These are phyloP conservation scores for Prietella phreatophila DNA, from an alignment of 2,113 vertebrate genomes.

Conservation along the genomic window DNA sequence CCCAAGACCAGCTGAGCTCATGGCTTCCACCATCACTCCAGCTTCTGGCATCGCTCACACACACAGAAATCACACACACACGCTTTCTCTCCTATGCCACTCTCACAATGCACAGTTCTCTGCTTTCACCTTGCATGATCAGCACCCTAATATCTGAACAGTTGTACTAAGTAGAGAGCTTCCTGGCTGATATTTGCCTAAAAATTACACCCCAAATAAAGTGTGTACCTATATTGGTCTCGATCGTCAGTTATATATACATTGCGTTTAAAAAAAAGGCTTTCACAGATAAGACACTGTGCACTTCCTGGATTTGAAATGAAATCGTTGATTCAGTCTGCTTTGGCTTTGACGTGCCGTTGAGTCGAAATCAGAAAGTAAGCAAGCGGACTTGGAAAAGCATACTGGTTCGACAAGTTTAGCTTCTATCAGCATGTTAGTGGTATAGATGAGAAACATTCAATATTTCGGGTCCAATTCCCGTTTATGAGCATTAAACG, in stretches of 20 bases:
- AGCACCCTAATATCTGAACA: conserved; percentile 38
- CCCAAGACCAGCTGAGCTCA: conserved; percentile 18
- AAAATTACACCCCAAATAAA: neutral
- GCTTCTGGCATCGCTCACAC: conserved; percentile 52
- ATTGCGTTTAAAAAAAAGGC: neutral
- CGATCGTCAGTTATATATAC: neutral
- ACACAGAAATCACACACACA: conserved; percentile 27
- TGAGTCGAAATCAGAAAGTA: neutral
- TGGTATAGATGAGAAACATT: neutral
- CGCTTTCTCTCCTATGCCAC: neutral
- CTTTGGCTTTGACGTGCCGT: neutral
- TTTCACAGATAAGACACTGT: neutral
- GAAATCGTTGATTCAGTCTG: neutral
- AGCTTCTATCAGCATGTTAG: neutral
- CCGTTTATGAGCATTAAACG: neutral
- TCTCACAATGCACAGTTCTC: conserved; percentile 44
- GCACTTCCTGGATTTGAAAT: neutral
- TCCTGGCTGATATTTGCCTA: conserved; percentile 25
- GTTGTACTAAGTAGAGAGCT: conserved; percentile 5
- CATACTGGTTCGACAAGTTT: neutral
- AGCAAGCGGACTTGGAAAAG: neutral
- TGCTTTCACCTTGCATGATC: conserved; percentile 35
- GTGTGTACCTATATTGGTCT: neutral
- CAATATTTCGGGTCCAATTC: conserved; percentile 5
- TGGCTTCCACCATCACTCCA: conserved; percentile 46